A percentile compares a stretch with the other conserved stretches of the same genome.
Evolutionary conservation across 2,797 vertebrate genomes (phyloP).

Genomic region (Oryzias dopingdopingensis): DNA sequence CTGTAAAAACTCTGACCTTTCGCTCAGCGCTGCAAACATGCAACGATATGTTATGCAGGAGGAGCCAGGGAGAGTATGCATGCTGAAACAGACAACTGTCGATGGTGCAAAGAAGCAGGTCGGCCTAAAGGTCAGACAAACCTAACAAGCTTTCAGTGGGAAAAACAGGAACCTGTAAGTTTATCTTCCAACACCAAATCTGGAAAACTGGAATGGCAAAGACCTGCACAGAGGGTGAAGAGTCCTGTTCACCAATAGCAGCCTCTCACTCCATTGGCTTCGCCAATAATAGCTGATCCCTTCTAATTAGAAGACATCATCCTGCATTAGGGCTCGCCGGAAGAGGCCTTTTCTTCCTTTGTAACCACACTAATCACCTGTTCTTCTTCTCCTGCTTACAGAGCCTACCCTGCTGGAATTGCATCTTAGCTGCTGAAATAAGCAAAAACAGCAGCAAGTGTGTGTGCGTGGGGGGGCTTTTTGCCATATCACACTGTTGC

Average conservation of each 20-base stretch:
- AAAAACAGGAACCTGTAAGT: neutral
- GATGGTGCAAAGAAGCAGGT: neutral
- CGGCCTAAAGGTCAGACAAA: neutral
- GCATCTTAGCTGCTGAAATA: slow-evolving; percentile 17
- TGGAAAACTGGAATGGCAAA: slow-evolving; percentile 18
- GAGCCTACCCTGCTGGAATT: slow-evolving; percentile 21
- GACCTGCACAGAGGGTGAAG: slow-evolving; percentile 33
- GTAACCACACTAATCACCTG: slow-evolving; percentile 30
- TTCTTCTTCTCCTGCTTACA: slow-evolving; percentile 22
- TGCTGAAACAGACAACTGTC: neutral
- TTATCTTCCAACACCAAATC: neutral
- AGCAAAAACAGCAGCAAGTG: slow-evolving; percentile 39
- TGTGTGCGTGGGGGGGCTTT: slow-evolving; percentile 25
- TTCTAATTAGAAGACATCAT: slow-evolving; percentile 65
- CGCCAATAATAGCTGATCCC: slow-evolving; percentile 55
- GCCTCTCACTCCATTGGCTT: slow-evolving; percentile 46
- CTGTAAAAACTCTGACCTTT: slow-evolving; percentile 49
- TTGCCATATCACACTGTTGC: slow-evolving; percentile 24
- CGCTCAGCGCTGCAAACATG: slow-evolving; percentile 26
- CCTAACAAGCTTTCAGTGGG: neutral
- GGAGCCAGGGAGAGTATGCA: neutral
- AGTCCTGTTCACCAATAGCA: slow-evolving; percentile 31
- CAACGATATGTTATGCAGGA: slow-evolving; percentile 14
- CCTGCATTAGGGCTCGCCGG: slow-evolving; percentile 54
- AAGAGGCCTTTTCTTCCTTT: slow-evolving; percentile 30